These are phyloP conservation scores for Matsumurasca onukii DNA, from an alignment of 1,140 invertebrate species.

Conservation along the genomic window DNA sequence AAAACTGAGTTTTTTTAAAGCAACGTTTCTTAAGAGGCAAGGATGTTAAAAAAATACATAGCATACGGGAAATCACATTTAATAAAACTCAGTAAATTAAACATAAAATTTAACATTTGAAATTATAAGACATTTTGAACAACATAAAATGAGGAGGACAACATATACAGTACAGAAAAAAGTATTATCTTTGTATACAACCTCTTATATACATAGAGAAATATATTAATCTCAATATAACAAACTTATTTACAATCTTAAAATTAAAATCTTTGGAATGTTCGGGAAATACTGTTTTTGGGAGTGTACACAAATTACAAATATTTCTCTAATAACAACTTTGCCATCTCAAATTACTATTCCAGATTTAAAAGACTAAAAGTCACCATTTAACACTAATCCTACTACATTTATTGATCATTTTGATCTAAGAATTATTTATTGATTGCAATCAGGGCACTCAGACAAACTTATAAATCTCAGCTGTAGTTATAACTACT, in stretches of 20 bases:
- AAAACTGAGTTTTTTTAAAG: no score
- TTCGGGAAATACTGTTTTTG: neutral
- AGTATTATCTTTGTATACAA: slow-evolving; percentile 11
- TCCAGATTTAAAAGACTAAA: neutral
- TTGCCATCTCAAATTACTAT: neutral
- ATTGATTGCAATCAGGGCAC: neutral
- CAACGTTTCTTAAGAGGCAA: no score
- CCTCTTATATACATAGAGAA: slow-evolving; percentile 18
- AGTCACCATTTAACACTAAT: neutral
- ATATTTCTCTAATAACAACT: neutral
- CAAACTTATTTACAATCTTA: slow-evolving; percentile 15
- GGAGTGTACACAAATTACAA: neutral
- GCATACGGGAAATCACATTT: slow-evolving; percentile 14
- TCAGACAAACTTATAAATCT: no score
- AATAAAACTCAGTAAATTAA: no score
- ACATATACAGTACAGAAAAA: slow-evolving; percentile 5
- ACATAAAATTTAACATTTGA: no score
- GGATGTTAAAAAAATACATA: no score
- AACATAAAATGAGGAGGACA: slow-evolving; percentile 7
- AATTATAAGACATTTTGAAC: no score
- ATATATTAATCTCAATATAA: slow-evolving; percentile 15
- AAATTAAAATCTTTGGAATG: slow-evolving; percentile 24
- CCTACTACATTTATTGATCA: neutral
- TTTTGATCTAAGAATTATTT: neutral
- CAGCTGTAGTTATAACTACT: no score